Base-by-base conservation (phyloP, 1,140 invertebrate genomes). In the Drosophila gunungcola region DNA sequence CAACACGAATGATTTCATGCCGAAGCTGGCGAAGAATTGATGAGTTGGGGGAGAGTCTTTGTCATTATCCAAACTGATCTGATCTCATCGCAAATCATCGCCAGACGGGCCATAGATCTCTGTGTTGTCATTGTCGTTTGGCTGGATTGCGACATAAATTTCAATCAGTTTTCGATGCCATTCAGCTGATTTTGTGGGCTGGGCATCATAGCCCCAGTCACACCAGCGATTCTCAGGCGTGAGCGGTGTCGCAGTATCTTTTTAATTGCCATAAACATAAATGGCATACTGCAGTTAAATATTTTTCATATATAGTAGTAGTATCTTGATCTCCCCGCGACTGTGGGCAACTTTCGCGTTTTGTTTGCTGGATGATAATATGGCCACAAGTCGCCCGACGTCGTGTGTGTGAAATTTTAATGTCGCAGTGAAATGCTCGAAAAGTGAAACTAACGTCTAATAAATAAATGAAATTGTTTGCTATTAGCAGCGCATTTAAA, bases 401-500 rank as follows among this genome's bases (percentile, higher is more conserved):
- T 48, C 70, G 36, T 38, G 70, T 78, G 73, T 86, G 83, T 72
- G 79, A 79, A 88, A 86, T 88, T 72, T 82, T 86, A 86, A 88
- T 86, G 83, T 88, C 79, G 76, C 83, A 83, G 83, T 88, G 83
- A 86, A 86, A 86, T 86, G 83, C 79, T 67, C 64, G 57, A 86
- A 88, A 88, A 88, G 83, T 88, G 83, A 88, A 88, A 88, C 83
- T 88, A 79, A 77, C 65, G 65, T 73, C 80, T 83, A 89, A 88
- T 89, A 88, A 88, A 88, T 89, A 85, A 89, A 88, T 88, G 75
- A 88, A 89, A 88, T 89, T 88, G 83, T 88, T 88, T 89, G 79
- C 79, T 77, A 88, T 88, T 89, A 86, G 75, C 63, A 82, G 61
- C 82, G 82, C 83, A 86, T 86, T 88, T 83, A 86, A 82, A 88